Evolutionary conservation across 30 jellyfish, hydroid and myxozoan species (phyloP).

Genomic region (Aurelia coerulea): DNA sequence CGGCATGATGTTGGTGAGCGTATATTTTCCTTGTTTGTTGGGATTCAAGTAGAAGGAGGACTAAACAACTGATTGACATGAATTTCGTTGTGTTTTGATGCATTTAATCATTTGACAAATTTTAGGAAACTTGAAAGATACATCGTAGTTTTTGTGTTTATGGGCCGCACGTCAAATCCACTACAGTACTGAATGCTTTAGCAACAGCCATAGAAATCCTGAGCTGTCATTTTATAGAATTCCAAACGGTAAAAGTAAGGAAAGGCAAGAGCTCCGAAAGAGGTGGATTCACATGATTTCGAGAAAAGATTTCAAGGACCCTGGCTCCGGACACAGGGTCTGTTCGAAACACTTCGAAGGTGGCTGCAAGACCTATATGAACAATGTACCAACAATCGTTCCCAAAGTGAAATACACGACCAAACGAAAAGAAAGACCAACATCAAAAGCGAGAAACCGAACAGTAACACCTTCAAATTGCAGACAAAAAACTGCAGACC

Average conservation of each 20-base stretch:
- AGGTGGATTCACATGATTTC: constrained; percentile 33
- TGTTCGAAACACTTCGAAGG: constrained; percentile 52
- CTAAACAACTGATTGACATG: too few species aligned
- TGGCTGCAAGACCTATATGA: constrained; percentile 48
- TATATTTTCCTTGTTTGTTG: too few species aligned
- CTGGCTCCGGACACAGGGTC: constrained; percentile 41
- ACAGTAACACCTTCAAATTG: too few species aligned
- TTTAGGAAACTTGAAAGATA: too few species aligned
- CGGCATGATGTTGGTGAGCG: too few species aligned
- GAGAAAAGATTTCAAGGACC: constrained; percentile 1
- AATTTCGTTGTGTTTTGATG: too few species aligned
- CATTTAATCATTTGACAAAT: too few species aligned
- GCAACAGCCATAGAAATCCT: constrained; percentile 8
- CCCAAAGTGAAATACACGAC: constrained; percentile 19
- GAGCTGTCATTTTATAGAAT: constrained; percentile 18
- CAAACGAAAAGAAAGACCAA: constrained; percentile 1
- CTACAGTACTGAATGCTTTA: neutral
- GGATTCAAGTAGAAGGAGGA: too few species aligned
- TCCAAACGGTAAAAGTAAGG: constrained; percentile 22
- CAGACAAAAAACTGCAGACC: too few species aligned
- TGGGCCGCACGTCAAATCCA: too few species aligned
- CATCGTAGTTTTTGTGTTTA: too few species aligned
- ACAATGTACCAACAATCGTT: constrained; percentile 49
- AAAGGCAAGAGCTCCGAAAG: constrained; percentile 15
- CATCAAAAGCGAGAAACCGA: constrained; percentile 33